Base-by-base conservation (phyloP, 2,888 invertebrate species). In the Dasypolia templi region DNA sequence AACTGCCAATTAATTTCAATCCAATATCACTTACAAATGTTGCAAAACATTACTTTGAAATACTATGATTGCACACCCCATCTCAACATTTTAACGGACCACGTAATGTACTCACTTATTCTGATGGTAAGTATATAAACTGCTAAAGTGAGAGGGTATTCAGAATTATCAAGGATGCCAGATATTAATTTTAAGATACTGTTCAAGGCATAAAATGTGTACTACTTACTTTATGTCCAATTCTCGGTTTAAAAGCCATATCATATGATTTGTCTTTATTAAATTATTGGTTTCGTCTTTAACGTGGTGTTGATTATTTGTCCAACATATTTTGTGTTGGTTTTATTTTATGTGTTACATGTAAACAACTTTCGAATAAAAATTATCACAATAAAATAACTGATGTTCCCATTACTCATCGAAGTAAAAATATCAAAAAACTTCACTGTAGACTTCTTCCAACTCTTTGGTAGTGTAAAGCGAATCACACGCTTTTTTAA, bases 1-100 rank as follows among this genome's bases (percentile, higher is more conserved):
- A 84, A 82, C 79, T 79, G 65, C 77, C 73, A 77, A 82, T 85
- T 86, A 84, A 86, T 84, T 82, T 77, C 65, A 72, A 74, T 73
- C 72, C 72, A 75, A 82, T 84, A 86, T 77, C 78, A 78, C 63
- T 78, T 65, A 74, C 69, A 66, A 71, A 84, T 61, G 74, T 75
- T 80, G 61, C 75, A 65, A 78, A 80, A 86, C 59, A 77, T 72
- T 61, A 81, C 67, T 73, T 83, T 69, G 68, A 75, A 84, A 74
- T 80, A 70, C 56, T 74, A 74, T 70, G 74, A 75, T 76, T 75
- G 58, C 83, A 63, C 67, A 39, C 56, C 44, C 70, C 74, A 85
- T 77, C 65, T 74, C 26, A 71, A 77, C 64, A 69, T 68, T 86
- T 81, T 55, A 85, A 70, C 63, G 58, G 42, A 58, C 59, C 59